Percentiles rank a stretch among this genome's conserved stretches.
Conservation (phyloP, 2,113 vertebrate species). For the Laterallus jamaicensis region DNA sequence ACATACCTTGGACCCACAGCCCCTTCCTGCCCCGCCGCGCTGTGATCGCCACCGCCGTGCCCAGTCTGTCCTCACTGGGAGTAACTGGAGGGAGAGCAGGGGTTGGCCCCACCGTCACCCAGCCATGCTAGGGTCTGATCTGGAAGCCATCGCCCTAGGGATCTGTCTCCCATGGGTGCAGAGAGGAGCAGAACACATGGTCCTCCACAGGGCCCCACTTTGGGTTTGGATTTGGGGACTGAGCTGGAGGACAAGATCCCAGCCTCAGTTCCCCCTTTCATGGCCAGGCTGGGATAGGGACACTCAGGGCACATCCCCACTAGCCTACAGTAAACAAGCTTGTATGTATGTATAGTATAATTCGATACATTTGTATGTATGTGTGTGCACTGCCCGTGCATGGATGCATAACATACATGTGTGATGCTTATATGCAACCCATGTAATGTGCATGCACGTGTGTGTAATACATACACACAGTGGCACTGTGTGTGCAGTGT, state of each 20-base stretch:
- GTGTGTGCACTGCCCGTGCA: background rate
- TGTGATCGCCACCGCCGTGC: background rate
- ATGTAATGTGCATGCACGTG: accelerated
- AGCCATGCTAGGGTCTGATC: accelerated
- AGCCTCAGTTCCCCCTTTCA: accelerated
- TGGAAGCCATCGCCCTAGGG: background rate
- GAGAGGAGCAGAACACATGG: accelerated
- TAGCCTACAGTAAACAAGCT: background rate
- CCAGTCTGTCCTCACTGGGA: background rate
- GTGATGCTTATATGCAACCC: accelerated
- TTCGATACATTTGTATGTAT: no score
- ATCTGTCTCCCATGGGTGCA: background rate
- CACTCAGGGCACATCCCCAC: accelerated
- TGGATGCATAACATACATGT: accelerated
- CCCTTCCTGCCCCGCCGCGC: slow-evolving; percentile 51
- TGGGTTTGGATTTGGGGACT: background rate
- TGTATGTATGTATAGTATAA: background rate
- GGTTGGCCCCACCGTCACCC: accelerated
- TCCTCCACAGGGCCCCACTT: accelerated
- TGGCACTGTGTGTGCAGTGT: accelerated
- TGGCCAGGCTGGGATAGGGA: background rate
- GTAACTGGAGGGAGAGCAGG: background rate
- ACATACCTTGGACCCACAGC: slow-evolving; percentile 59
- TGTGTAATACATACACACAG: accelerated
- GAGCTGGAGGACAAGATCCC: accelerated